phyloP scores from a whole-genome alignment of 2,113 vertebrate species.

The Labeo catla region DNA sequence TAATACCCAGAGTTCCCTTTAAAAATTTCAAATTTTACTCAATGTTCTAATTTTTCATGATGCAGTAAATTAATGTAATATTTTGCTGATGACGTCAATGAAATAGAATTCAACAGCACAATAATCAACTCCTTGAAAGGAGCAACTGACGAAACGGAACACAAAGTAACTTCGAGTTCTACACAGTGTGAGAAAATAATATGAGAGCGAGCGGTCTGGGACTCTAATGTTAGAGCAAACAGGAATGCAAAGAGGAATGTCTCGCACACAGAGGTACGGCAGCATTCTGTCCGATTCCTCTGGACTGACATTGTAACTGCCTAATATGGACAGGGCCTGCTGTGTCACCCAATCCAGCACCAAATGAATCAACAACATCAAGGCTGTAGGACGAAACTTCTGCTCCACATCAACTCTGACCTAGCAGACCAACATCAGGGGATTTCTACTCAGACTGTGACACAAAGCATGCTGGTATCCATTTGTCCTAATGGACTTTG shows the following conservation, averaged over 20 bases:
- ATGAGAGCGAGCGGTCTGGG: not conserved
- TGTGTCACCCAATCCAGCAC: slow-evolving; percentile 30
- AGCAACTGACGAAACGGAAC: not conserved
- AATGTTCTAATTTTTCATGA: not conserved
- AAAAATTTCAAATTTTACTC: not conserved
- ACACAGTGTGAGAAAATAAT: not conserved
- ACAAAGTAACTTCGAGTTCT: slow-evolving; percentile 7
- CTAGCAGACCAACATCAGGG: not conserved
- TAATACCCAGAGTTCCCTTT: too few relatives aligned
- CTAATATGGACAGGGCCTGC: slow-evolving; percentile 34
- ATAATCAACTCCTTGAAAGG: not conserved
- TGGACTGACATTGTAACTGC: not conserved
- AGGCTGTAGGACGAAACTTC: not conserved
- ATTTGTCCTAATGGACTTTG: slow-evolving; percentile 22
- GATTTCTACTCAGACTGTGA: not conserved
- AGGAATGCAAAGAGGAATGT: slow-evolving; percentile 23
- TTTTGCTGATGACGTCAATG: not conserved
- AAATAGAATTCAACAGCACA: not conserved
- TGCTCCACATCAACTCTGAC: slow-evolving; percentile 17
- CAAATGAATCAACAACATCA: slow-evolving; percentile 11
- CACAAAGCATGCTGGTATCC: not conserved
- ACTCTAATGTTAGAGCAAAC: slow-evolving; percentile 17
- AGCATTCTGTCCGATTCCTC: slow-evolving; percentile 20
- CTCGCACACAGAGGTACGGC: not conserved
- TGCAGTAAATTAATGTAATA: not conserved